Base-by-base conservation (phyloP, 2,797 vertebrate genomes). In the Trichosurus vulpecula region DNA sequence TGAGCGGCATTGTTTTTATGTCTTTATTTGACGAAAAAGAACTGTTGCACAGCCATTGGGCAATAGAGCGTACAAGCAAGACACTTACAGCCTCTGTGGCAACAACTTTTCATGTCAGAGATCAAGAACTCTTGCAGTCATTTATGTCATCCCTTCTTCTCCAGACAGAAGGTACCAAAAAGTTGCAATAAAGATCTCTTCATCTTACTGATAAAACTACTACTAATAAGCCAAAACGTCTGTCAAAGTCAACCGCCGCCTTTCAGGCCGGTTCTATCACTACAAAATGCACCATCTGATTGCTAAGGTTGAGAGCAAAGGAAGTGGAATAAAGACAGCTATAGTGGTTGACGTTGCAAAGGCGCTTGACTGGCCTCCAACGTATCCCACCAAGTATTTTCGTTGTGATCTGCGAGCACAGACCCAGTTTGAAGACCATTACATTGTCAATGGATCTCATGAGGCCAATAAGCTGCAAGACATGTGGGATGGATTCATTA, bases 271-370 rank as follows among this genome's bases (percentile, higher is more conserved):
- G 99, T 99, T 99, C 99, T 99, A 99, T 99, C 99, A 99, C 99
- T 99, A 99, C 99, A 99, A 99, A 99, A 99, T 99, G 99, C 99
- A 99, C 99, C 99, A 99, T 99, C 99, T 99, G 99, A 99, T 99
- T 98, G 99, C 99, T 98, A 99, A 99, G 99, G 99, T 99, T 97
- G 99, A 99, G 99, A 99, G 99, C 99, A 99, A 99, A 99, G 99
- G 99, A 98, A 99, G 99, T 99, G 99, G 99, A 99, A 99, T 99
- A 99, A 99, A 99, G 99, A 99, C 99, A 55, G 99, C 99, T 98
- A 99, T 99, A 99, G 99, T 99, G 99, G 99, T 99, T 99, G 99
- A 99, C 98, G 99, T 99, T 99, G 99, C 99, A 98, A 99, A 99
- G 99, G 99, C 99, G 98, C 98, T 99, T 99, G 99, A 99, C 99